Percentiles rank a stretch among this genome's conserved stretches.
Evolutionary conservation across 2,888 invertebrate genomes (phyloP).

Genomic region (Microctonus hyperodae): DNA sequence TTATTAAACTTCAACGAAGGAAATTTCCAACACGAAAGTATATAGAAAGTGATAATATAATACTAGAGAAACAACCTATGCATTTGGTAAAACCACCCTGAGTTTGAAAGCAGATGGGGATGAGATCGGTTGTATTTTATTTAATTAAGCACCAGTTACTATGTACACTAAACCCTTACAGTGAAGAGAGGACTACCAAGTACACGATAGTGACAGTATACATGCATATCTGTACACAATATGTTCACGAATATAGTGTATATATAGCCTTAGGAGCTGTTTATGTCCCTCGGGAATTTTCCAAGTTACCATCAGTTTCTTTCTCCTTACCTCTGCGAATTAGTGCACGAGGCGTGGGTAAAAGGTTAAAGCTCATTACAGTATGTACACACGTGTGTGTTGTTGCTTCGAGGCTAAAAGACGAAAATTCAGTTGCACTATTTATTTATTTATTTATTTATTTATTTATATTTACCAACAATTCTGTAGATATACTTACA

Average conservation of each 20-base stretch:
- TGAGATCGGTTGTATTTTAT: slow-evolving; percentile 56
- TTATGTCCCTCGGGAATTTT: slow-evolving; percentile 52
- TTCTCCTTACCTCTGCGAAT: slow-evolving; percentile 46
- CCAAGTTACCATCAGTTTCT: slow-evolving; percentile 40
- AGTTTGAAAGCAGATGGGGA: slow-evolving; percentile 47
- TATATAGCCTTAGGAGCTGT: slow-evolving; percentile 34
- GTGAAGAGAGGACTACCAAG: slow-evolving; percentile 4
- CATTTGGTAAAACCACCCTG: slow-evolving; percentile 2
- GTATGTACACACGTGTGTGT: slow-evolving; percentile 30
- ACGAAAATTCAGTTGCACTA: slow-evolving; percentile 7
- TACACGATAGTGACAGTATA: not conserved
- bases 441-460: too few relatives aligned
- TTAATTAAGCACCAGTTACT: slow-evolving; percentile 55
- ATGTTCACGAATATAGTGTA: slow-evolving; percentile 1
- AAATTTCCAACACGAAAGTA: slow-evolving; percentile 11
- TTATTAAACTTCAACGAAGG: not conserved
- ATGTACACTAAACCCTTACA: slow-evolving; percentile 48
- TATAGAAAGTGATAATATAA: not conserved
- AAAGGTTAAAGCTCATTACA: slow-evolving; percentile 42
- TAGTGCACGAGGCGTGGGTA: slow-evolving; percentile 40
- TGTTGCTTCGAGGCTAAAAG: slow-evolving; percentile 1
- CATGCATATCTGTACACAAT: not conserved
- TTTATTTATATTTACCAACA: not conserved
- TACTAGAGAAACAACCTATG: not conserved
- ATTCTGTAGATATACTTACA: too few relatives aligned